Base-by-base conservation (phyloP, 2,888 invertebrate species). In the Drosophila putrida region DNA sequence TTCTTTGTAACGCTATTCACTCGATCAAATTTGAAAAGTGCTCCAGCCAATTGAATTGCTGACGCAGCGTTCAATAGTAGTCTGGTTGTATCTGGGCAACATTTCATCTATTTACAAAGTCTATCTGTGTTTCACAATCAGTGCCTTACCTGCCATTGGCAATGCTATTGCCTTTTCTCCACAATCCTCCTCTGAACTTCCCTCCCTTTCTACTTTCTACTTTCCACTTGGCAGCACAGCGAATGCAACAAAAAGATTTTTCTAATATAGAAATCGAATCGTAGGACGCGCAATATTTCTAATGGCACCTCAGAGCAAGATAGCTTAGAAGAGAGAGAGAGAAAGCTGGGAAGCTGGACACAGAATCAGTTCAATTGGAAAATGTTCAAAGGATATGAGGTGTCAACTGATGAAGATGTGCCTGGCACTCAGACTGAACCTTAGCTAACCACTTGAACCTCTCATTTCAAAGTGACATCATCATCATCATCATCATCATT, bases 11-110 rank as follows among this genome's bases (percentile, higher is more conserved):
- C 69, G 78, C 69, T 69, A 66, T 75, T 82, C 88, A 78, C 68
- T 86, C 78, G 75, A 88, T 86, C 80, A 82, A 88, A 82, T 88
- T 88, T 72, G 71, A 78, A 85, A 88, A 86, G 86, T 85, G 78
- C 88, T 78, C 64, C 49, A 53, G 75, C 72, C 82, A 88, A 83
- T 83, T 83, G 80, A 88, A 86, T 80, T 68, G 66, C 68, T 60
- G 54, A 80, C 59, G 59, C 61, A 70, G 61, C 13, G 28, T 11
- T 36, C 35, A 44, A 25, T 53, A 47, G 6, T 4, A 8, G 2
- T 13, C 47, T 44, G 36, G 41, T 60, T 60, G 68, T 57, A 39
- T 39, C 39, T 53, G 72, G 36, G 64, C 83, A 82, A 55, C 78
- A 83, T 83, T 88, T 80, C 80, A 78, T 82, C 71, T 85, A 67